Evolutionary conservation across 2,888 invertebrate species (phyloP), one percentile per base, ranked within the genome.

Genomic region (Bhutanitis thaidina): DNA sequence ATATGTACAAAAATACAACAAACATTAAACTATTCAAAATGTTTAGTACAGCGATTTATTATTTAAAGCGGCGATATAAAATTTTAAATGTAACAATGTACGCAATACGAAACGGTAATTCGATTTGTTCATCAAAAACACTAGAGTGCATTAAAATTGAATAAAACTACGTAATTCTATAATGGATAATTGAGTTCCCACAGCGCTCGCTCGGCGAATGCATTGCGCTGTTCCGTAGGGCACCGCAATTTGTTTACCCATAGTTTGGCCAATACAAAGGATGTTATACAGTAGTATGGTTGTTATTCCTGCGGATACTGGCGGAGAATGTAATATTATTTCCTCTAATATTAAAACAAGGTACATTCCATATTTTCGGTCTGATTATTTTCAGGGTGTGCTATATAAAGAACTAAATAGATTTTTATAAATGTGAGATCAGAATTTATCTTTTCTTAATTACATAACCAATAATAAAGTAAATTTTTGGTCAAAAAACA

Each of bases 101-200:
- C 36, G 44, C 36, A 36, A 45, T 16, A 30, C 39, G 40, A 50
- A 25, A 35, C 27, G 36, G 35, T 52, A 67, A 69, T 60, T 61
- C 56, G 59, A 63, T 71, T 65, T 57, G 43, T 55, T 58, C 52
- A 58, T 51, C 59, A 63, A 67, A 68, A 69, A 65, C 63, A 62
- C 55, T 48, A 48, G 57, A 59, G 55, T 60, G 60, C 59, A 64
- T 66, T 65, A 68, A 71, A 71, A 67, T 60, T 61, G 60, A 59
- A 57, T 62, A 66, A 62, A 69, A 64, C 63, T 60, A 57, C 58
- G 64, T 67, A 71, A 68, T 67, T 62, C 64, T 65, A 71, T 74
- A 71, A 72, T 74, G 65, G 69, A 71, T 74, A 74, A 77, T 75
- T 74, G 73, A 73, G 70, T 78, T 65, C 65, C 63, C 66, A 62